Base-by-base conservation (phyloP, 2,113 vertebrate genomes). In the Australoheros scitulus region DNA sequence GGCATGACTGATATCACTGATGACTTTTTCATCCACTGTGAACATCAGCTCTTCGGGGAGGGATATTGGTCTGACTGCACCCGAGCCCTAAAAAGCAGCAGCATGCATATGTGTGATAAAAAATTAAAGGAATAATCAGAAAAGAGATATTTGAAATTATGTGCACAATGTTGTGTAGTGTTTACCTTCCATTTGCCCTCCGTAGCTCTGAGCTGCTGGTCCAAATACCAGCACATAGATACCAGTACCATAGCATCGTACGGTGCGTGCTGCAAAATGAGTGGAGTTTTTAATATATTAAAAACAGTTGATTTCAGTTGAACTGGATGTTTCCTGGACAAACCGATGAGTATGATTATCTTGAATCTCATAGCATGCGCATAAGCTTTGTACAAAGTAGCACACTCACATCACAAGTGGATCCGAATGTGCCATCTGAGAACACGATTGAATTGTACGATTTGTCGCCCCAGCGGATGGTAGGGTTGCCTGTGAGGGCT, bases 401-500 rank as follows among this genome's bases (percentile, higher is more conserved):
- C 3, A 65, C 0, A 96, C 98, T 97, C 95, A 99, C 98, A 87
- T 99, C 98, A 96, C 96, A 97, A 79, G 91, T 96, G 43, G 92
- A 96, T 56, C 94, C 95, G 60, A 96, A 96, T 4, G 96, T 93
- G 55, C 98, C 98, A 78, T 99, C 96, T 60, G 97, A 88, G 81
- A 96, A 99, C 70, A 91, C 87, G 17, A 99, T 76, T 3, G 87
- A 84, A 22, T 96, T 98, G 93, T 98, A 99, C 11, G 98, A 98
- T 92, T 99, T 99, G 93, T 99, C 98, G 52, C 98, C 98, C 98
- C 98, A 99, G 90, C 97, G 97, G 29, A 95, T 64, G 8, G 95
- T 96, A 0, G 97, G 97, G 89, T 99, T 92, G 55, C 98, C 98
- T 24, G 7, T 18, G 1, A 99, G 84, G 1, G 93, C 80, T 87